Evolutionary conservation across 2,888 invertebrate genomes (phyloP).

Genomic region (Holacanthella duospinosa): DNA sequence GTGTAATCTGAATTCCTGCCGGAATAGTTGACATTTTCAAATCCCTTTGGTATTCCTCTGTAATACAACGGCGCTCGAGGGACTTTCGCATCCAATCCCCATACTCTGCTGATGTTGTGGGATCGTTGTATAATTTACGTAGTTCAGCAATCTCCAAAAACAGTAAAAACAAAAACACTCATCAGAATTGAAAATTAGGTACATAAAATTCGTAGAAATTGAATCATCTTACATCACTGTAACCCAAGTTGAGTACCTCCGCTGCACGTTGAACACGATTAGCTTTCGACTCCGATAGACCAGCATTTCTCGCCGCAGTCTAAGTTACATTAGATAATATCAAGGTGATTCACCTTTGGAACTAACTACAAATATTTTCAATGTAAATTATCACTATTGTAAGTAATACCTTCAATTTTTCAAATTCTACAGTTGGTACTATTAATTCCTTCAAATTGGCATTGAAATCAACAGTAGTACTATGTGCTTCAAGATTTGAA

Average conservation of each 20-base stretch:
- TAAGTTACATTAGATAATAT: neutral
- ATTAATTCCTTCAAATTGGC: too few species aligned
- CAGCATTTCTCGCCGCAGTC: conserved; percentile 12
- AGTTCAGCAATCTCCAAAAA: conserved; percentile 7
- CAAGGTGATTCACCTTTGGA: too few species aligned
- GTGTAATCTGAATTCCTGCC: neutral
- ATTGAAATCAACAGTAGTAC: neutral
- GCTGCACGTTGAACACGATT: conserved; percentile 10
- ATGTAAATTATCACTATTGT: too few species aligned
- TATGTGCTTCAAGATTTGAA: neutral
- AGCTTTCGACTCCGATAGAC: conserved; percentile 13
- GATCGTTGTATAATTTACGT: conserved; percentile 6
- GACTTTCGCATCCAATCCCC: conserved; percentile 10
- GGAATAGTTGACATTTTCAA: neutral
- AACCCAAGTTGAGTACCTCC: conserved; percentile 5
- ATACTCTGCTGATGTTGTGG: conserved; percentile 12
- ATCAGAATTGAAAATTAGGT: neutral
- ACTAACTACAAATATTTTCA: too few species aligned
- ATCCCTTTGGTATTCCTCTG: neutral
- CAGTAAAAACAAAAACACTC: neutral
- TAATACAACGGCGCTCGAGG: conserved; percentile 1
- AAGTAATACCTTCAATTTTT: neutral
- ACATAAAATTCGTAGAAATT: neutral
- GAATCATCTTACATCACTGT: conserved; percentile 6
- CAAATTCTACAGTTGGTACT: neutral